These are phyloP conservation scores for Heliconius congener DNA, from an alignment of 1,140 invertebrate species.

Conservation along the genomic window DNA sequence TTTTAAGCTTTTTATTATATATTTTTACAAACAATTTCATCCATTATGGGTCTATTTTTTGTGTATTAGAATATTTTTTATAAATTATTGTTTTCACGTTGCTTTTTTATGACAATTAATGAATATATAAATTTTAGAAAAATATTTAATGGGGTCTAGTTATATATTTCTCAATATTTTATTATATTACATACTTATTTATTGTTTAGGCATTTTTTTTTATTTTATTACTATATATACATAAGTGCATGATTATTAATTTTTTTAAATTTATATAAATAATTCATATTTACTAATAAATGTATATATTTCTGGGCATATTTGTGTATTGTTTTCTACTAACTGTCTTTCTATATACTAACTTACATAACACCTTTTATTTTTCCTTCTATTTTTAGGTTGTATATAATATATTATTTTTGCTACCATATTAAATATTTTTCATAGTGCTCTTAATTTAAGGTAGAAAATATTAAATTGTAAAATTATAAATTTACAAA, in stretches of 20 bases:
- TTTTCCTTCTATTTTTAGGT: neutral
- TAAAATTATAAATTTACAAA: too few species aligned
- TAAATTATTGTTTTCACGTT: neutral
- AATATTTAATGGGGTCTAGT: too few species aligned
- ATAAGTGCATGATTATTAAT: neutral
- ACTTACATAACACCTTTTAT: slow-evolving; percentile 10
- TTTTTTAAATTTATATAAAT: neutral
- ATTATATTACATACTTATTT: too few species aligned
- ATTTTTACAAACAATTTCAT: neutral
- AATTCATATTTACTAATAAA: slow-evolving; percentile 41
- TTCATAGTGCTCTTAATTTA: too few species aligned
- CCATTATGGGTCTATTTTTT: neutral
- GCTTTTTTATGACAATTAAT: neutral
- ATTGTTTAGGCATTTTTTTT: too few species aligned
- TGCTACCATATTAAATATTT: too few species aligned
- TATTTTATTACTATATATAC: neutral
- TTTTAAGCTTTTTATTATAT: neutral
- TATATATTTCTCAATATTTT: too few species aligned
- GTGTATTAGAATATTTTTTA: neutral
- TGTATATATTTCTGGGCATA: slow-evolving; percentile 38
- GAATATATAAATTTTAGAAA: too few species aligned
- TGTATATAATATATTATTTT: neutral
- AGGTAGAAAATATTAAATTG: too few species aligned
- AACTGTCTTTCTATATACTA: slow-evolving; percentile 56
- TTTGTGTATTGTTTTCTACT: slow-evolving; percentile 55